Percentiles rank a stretch among this genome's conserved stretches.
These are phyloP conservation scores for Simalia tracyae DNA, from an alignment of 2,797 vertebrate genomes.

Conservation along the genomic window DNA sequence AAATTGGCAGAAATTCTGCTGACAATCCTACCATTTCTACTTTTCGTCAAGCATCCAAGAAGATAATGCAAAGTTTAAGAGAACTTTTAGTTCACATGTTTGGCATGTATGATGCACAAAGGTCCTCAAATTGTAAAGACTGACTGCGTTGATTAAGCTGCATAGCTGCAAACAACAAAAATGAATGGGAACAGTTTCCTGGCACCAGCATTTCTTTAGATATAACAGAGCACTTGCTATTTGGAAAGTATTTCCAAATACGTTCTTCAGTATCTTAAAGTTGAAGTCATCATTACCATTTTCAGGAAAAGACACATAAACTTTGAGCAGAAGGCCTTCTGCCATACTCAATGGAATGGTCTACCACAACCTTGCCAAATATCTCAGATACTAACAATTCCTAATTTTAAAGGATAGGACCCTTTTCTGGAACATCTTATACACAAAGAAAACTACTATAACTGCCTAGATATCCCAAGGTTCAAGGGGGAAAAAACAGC, in stretches of 20 bases:
- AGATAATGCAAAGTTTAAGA: not conserved
- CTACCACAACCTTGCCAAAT: not conserved
- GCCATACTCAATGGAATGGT: not conserved
- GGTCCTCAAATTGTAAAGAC: not conserved
- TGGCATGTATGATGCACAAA: not conserved
- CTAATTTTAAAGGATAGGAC: not conserved
- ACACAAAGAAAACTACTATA: not conserved
- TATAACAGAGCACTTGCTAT: not conserved
- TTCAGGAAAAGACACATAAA: not conserved
- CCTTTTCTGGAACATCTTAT: not conserved
- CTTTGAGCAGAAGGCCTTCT: not conserved
- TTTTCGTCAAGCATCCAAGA: not conserved
- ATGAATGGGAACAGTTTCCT: not conserved
- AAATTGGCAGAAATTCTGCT: not conserved
- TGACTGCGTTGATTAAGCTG: not conserved
- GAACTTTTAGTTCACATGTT: not conserved
- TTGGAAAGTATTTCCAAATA: not conserved
- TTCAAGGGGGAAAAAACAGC: not conserved
- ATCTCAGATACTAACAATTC: not conserved
- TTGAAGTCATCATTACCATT: not conserved
- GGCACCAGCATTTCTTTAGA: not conserved
- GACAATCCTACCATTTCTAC: not conserved
- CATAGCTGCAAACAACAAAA: not conserved
- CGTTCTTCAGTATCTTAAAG: not conserved
- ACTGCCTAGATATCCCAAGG: not conserved